A percentile compares a stretch with the other conserved stretches of the same genome.
phyloP scores from a whole-genome alignment of 1,140 invertebrate genomes.

The Neotoxoptera formosana region DNA sequence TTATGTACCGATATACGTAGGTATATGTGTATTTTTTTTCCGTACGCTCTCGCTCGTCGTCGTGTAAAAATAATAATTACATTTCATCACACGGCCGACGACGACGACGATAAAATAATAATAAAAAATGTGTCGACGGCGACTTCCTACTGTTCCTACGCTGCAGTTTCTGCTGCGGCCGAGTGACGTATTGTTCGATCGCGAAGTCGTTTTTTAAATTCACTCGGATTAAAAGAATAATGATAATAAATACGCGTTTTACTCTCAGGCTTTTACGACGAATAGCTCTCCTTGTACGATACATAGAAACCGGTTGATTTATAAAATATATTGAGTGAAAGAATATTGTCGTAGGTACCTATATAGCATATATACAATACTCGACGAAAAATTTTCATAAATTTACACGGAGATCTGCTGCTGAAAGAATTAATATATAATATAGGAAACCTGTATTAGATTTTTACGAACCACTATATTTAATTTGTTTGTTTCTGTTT shows the following conservation, averaged over 20 bases:
- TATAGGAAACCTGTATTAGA: neutral
- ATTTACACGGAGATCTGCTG: neutral
- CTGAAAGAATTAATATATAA: neutral
- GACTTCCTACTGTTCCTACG: conserved; percentile 46
- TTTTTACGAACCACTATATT: no score
- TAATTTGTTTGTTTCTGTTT: no score
- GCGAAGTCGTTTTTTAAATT: neutral
- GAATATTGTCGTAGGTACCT: no score
- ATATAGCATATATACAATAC: neutral
- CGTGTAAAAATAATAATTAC: neutral
- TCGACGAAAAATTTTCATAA: neutral
- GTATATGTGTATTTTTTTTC: neutral
- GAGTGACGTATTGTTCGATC: neutral
- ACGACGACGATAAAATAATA: conserved; percentile 5
- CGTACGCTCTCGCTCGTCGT: neutral
- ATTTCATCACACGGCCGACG: neutral
- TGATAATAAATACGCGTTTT: no score
- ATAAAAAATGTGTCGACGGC: no score
- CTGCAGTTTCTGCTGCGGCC: no score
- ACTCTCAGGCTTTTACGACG: neutral
- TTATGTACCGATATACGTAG: neutral
- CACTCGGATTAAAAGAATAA: neutral
- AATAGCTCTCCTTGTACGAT: no score
- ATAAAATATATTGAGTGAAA: neutral
- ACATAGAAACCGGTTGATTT: neutral